These are phyloP conservation scores for Peromyscus attwateri DNA, from an alignment of 2,797 vertebrate species.

Conservation along the genomic window DNA sequence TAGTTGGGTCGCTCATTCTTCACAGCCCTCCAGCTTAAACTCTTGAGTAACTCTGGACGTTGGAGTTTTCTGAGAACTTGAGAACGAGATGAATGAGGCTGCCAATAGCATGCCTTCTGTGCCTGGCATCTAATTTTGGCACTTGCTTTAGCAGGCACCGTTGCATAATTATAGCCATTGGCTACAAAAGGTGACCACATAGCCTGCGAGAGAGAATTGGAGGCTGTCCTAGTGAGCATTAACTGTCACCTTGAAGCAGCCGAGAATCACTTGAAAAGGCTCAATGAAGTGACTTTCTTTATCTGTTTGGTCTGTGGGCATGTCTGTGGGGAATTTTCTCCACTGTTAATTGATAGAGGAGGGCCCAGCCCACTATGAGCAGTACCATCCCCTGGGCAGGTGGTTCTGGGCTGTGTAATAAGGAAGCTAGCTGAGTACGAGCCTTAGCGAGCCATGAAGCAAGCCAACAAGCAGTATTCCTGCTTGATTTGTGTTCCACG, in stretches of 20 bases:
- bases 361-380: background rate
- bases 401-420: background rate
- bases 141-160: constrained; percentile 59
- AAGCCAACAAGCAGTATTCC: background rate
- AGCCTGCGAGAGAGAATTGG: background rate
- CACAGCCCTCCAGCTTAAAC: constrained; percentile 61
- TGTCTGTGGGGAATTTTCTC: background rate
- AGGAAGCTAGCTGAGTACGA: background rate
- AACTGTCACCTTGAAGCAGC: background rate
- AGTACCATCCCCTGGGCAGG: background rate
- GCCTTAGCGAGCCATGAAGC: background rate
- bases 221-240: background rate
- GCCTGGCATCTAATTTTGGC: constrained; percentile 75
- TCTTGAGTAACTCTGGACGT: constrained; percentile 78
- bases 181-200: constrained; percentile 67
- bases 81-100: constrained; percentile 70
- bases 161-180: constrained; percentile 75
- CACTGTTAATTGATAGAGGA: background rate
- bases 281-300: background rate
- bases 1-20: constrained; percentile 69
- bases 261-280: background rate
- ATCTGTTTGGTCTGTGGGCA: background rate
- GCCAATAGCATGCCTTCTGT: constrained; percentile 78
- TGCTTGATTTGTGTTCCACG: background rate
- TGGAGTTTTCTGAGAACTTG: constrained; percentile 72